Evolutionary conservation across 1,140 invertebrate genomes (phyloP).

Genomic region (Harlomillsia oculata): DNA sequence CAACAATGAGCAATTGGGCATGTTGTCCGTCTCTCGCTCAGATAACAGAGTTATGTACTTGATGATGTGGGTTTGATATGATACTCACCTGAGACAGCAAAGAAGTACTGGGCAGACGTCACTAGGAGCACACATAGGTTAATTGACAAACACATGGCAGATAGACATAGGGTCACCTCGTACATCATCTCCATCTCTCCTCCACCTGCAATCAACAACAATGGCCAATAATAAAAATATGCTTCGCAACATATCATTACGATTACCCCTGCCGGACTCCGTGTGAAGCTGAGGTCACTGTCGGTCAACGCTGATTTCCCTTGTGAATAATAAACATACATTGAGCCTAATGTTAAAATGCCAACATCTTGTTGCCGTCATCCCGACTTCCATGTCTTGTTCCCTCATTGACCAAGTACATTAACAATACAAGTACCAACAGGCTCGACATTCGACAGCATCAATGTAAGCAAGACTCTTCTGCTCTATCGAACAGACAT

Average conservation of each 20-base stretch:
- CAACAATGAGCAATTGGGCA: no score
- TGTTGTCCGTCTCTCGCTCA: background rate
- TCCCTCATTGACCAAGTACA: no score
- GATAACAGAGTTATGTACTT: background rate
- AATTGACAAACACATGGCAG: conserved; percentile 32
- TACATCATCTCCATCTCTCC: conserved; percentile 32
- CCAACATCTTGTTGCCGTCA: background rate
- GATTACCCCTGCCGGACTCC: no score
- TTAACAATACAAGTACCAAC: no score
- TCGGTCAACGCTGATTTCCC: no score
- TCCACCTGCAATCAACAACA: conserved; percentile 1
- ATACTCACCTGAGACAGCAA: conserved; percentile 30
- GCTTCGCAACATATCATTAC: no score
- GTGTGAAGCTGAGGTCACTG: no score
- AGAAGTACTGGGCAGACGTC: conserved; percentile 34
- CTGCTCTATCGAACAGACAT: no score
- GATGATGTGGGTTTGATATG: background rate
- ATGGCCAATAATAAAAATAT: no score
- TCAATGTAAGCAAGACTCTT: no score
- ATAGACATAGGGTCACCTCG: conserved; percentile 34
- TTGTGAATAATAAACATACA: background rate
- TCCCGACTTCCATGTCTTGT: background rate
- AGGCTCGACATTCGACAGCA: no score
- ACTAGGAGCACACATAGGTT: conserved; percentile 35
- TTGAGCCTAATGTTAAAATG: background rate